Evolutionary conservation across 2,113 vertebrate genomes (phyloP).

Genomic region (Macheiramphus alcinus): DNA sequence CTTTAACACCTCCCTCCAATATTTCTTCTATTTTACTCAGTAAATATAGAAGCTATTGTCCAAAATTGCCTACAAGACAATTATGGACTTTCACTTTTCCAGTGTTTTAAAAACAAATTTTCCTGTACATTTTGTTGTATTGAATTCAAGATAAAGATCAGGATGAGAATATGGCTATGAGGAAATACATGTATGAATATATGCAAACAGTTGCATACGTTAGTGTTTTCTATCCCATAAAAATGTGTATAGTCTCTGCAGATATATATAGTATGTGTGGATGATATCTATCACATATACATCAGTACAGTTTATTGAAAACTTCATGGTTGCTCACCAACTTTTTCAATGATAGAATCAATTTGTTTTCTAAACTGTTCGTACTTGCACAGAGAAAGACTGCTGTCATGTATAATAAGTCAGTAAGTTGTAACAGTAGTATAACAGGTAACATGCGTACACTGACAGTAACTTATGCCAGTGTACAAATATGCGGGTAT

Average conservation of each 20-base stretch:
- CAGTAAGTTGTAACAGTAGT: neutral
- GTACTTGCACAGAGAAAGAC: neutral
- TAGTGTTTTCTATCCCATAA: neutral
- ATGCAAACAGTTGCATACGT: neutral
- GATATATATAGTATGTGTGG: neutral
- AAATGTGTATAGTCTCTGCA: neutral
- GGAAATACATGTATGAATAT: neutral
- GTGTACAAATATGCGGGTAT: neutral
- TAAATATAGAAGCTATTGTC: neutral
- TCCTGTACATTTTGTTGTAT: neutral
- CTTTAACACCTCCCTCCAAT: accelerated
- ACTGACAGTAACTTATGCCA: neutral
- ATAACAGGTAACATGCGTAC: accelerated
- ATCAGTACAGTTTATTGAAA: neutral
- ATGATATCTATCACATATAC: neutral
- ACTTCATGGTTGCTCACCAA: neutral
- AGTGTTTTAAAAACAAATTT: neutral
- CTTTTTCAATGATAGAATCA: neutral
- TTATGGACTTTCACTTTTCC: neutral
- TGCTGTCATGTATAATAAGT: too few species aligned
- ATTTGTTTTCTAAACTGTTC: neutral
- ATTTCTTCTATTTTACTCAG: neutral
- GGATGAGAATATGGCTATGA: neutral
- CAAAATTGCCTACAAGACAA: neutral
- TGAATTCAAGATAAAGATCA: neutral